phyloP scores from a whole-genome alignment of 2,113 vertebrate genomes.

The Strigops habroptila region DNA sequence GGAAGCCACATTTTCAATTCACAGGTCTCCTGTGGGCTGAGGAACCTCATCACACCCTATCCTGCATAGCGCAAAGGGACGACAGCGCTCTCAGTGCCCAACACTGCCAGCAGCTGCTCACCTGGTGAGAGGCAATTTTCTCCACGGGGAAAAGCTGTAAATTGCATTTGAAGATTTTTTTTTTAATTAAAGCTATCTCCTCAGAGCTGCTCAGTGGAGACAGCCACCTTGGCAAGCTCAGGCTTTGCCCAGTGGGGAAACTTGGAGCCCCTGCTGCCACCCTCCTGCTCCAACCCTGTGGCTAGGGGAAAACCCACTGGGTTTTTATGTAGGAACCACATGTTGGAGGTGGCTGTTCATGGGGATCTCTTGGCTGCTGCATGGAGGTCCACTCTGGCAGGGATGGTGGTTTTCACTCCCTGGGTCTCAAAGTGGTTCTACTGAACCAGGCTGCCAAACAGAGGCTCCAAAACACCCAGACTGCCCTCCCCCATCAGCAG shows the following conservation, averaged over 20 bases:
- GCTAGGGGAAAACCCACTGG: not conserved
- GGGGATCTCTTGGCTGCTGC: not conserved
- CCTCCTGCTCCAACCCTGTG: not conserved
- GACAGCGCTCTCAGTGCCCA: not conserved
- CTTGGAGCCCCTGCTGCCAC: not conserved
- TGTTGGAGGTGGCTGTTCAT: accelerated
- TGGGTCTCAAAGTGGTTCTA: accelerated
- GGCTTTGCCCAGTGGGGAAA: not conserved
- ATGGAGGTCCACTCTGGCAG: not conserved
- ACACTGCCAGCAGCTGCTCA: not conserved
- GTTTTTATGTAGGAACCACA: not conserved
- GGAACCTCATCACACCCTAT: constrained; percentile 55
- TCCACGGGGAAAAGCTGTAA: constrained; percentile 52
- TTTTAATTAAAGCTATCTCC: constrained; percentile 42
- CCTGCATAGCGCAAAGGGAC: not conserved
- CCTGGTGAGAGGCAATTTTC: constrained; percentile 46
- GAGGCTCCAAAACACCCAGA: not conserved
- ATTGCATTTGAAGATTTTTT: constrained; percentile 24
- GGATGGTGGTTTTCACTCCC: not conserved
- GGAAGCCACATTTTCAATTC: constrained; percentile 56
- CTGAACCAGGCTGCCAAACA: not conserved
- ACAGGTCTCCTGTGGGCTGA: constrained; percentile 27
- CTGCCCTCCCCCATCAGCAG: not conserved
- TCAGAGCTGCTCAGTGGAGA: not conserved
- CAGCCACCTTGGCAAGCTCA: not conserved